Percentiles rank a stretch among this genome's conserved stretches.
Evolutionary conservation across 37 sponge, comb jelly and placozoan species (phyloP).

Genomic region (Spongilla lacustris): DNA sequence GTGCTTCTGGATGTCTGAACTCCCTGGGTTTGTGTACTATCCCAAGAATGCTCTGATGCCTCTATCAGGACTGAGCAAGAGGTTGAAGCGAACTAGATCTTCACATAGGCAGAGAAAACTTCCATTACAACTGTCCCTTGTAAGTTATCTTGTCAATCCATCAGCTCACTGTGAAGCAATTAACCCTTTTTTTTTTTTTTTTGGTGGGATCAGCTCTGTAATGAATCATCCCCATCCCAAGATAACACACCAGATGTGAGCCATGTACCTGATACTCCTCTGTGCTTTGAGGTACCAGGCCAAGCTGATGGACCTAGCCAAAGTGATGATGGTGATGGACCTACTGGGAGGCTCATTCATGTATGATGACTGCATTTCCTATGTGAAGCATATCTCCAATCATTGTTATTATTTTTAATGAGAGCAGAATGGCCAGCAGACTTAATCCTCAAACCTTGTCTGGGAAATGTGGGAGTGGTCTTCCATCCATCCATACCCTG

Average conservation of each 20-base stretch:
- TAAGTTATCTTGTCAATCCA: not conserved
- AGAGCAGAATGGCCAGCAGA: no score
- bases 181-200: not conserved
- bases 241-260: not conserved
- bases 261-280: not conserved
- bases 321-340: not conserved
- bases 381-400: not conserved
- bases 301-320: not conserved
- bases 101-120: not conserved
- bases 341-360: not conserved
- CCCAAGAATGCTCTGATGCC: conserved; percentile 21
- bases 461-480: no score
- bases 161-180: not conserved
- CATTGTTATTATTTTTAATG: not conserved
- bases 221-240: not conserved
- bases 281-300: not conserved
- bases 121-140: not conserved
- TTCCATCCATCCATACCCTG: no score
- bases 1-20: conserved; percentile 11
- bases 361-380: not conserved
- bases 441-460: no score
- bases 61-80: not conserved
- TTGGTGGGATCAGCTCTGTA: not conserved
- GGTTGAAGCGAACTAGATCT: not conserved
- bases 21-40: conserved; percentile 34